Base-by-base conservation (phyloP, 1,140 invertebrate genomes). In the Mesaphorura yosii region DNA sequence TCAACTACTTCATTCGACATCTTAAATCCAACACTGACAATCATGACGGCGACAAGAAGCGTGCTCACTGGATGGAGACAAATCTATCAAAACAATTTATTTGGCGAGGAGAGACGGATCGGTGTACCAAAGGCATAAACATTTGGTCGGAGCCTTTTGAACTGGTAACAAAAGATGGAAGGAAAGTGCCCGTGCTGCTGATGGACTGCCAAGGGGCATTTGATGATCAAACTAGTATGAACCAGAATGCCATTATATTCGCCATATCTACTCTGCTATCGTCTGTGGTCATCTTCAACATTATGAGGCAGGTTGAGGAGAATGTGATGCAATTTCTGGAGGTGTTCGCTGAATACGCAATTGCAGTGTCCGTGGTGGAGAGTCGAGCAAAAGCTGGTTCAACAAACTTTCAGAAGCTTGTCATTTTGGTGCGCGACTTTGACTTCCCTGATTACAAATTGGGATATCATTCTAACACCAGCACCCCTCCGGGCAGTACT, bases 181-280 rank as follows among this genome's bases (percentile, higher is more conserved):
- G 74, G 54, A 64, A 73, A 71, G 68, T 77, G 42, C 77, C 72
- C 25, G 69, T 81, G 2, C 60, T 81, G 31, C 64, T 81, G 28
- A 78, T 81, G 78, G 79, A 81, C 62, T 82, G 80, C 15, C 80
- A 83, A 67, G 79, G 79, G 38, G 72, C 78, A 5, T 81, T 81
- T 69, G 80, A 83, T 65, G 76, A 70, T 67, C 55, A 64, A 54
- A 68, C 77, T 51, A 80, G 78, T 19, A 75, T 82, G 10, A 72
- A 75, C 60, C 78, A 82, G 55, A 79, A 76, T 66, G 78, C 79
- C 7, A 80, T 76, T 28, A 73, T 82, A 23, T 79, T 79, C 69
- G 76, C 77, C 38, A 67, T 79, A 1, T 76, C 66, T 20, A 66
- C 65, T n/a, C 67, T 69, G 63, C 48, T 67, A 14, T 62, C 63